A percentile compares a stretch with the other conserved stretches of the same genome.
phyloP scores from a whole-genome alignment of 1,140 invertebrate species.

The Spodoptera litura region DNA sequence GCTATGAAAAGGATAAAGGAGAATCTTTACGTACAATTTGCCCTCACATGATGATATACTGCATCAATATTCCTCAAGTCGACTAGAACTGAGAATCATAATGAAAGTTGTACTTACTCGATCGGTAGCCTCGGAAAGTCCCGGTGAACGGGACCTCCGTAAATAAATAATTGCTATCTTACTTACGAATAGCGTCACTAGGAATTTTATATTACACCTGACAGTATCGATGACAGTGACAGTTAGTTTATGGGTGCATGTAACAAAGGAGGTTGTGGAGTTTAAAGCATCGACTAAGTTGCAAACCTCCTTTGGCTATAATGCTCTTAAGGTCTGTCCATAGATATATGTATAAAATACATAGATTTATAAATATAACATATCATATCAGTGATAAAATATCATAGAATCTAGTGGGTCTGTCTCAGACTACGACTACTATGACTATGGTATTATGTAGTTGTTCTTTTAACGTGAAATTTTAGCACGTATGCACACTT shows the following conservation, averaged over 20 bases:
- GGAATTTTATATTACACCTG: constrained; percentile 16
- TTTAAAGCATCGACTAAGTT: constrained; percentile 9
- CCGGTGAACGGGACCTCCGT: constrained; percentile 22
- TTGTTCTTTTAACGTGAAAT: background rate
- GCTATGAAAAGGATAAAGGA: background rate
- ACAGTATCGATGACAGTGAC: background rate
- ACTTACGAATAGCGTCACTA: constrained; percentile 28
- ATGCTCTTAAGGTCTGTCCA: too few relatives aligned
- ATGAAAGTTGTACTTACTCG: constrained; percentile 14
- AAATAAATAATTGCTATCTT: constrained; percentile 43
- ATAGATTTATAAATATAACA: too few relatives aligned
- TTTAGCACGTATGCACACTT: background rate
- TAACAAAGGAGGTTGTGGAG: constrained; percentile 19
- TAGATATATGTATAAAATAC: too few relatives aligned
- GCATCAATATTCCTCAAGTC: background rate
- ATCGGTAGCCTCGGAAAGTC: constrained; percentile 15
- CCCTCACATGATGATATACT: background rate
- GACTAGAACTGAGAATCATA: background rate
- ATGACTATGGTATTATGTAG: background rate
- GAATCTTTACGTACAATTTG: background rate
- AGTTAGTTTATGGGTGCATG: constrained; percentile 25
- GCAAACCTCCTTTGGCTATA: constrained; percentile 30
- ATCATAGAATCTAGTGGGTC: too few relatives aligned
- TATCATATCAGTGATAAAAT: background rate
- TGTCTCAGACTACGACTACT: background rate